Evolutionary conservation across 2,888 invertebrate genomes (phyloP).

Genomic region (Onthophagus sagittarius): DNA sequence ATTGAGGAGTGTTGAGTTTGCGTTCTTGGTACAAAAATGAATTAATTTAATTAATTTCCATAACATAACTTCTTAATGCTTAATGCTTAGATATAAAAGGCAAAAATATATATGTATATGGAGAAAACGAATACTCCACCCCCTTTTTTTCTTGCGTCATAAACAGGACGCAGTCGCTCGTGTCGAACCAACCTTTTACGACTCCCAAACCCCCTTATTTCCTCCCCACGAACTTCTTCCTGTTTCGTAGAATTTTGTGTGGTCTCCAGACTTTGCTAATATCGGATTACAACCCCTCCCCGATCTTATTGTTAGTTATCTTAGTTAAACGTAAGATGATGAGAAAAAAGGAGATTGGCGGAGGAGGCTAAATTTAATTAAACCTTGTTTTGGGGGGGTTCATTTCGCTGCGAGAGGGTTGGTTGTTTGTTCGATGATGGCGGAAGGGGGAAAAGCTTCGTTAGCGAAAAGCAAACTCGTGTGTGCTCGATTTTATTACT

Average conservation of each 20-base stretch:
- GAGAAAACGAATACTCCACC: background rate
- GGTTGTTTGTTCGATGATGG: background rate
- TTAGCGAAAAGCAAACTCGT: background rate
- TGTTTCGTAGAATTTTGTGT: background rate
- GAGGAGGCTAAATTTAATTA: background rate
- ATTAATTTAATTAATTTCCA: background rate
- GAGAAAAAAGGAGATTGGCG: background rate
- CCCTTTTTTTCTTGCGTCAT: background rate
- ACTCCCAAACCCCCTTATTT: background rate
- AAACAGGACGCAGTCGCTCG: background rate
- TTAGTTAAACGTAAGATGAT: no score
- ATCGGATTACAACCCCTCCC: background rate
- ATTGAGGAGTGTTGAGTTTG: no score
- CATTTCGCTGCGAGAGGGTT: background rate
- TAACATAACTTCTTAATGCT: background rate
- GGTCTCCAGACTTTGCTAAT: background rate
- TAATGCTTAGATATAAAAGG: background rate
- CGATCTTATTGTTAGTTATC: no score
- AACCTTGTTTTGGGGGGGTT: background rate
- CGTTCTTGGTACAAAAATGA: no score
- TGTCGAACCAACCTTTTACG: background rate
- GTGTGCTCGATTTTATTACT: background rate
- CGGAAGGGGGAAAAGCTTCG: background rate
- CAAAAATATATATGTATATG: background rate
- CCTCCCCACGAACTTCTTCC: background rate